Conservation (phyloP, 2,797 vertebrate genomes). For the Mormyrus hasselquistii region DNA sequence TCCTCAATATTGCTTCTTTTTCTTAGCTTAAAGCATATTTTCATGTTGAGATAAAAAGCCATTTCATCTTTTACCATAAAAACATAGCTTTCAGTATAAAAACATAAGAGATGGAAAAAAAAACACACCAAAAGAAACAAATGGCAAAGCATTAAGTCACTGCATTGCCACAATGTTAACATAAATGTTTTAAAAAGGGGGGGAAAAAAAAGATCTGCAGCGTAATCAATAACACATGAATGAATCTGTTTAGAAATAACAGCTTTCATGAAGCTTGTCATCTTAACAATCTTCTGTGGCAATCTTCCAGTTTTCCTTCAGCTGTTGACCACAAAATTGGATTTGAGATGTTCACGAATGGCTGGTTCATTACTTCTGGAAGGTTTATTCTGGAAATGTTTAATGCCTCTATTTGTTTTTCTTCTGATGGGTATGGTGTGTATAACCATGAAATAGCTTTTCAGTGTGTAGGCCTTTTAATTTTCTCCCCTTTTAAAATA, state of each 20-base stretch:
- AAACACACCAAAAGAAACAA: slow-evolving; percentile 14
- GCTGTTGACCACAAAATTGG: slow-evolving; percentile 37
- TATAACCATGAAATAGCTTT: slow-evolving; percentile 33
- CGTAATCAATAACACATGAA: slow-evolving; percentile 41
- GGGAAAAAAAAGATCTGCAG: slow-evolving; percentile 11
- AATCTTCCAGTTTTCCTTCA: slow-evolving; percentile 36
- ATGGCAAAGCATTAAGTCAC: slow-evolving; percentile 3
- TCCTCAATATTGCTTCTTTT: not conserved
- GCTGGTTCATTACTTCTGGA: slow-evolving; percentile 36
- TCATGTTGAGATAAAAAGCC: slow-evolving; percentile 13
- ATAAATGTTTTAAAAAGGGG: slow-evolving; percentile 33
- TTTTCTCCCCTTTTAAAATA: slow-evolving; percentile 14
- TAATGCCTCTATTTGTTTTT: slow-evolving; percentile 36
- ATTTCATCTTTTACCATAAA: slow-evolving; percentile 6
- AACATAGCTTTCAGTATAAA: slow-evolving; percentile 5
- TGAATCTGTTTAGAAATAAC: slow-evolving; percentile 27
- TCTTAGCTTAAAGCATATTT: slow-evolving; percentile 15
- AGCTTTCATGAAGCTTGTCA: slow-evolving; percentile 16
- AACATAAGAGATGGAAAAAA: not conserved
- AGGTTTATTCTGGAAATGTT: slow-evolving; percentile 33
- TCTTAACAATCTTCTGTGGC: slow-evolving; percentile 36
- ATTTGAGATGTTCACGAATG: slow-evolving; percentile 41
- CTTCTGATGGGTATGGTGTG: slow-evolving; percentile 26
- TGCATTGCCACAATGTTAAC: slow-evolving; percentile 27
- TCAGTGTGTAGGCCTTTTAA: slow-evolving; percentile 14